These are phyloP conservation scores for Hemaris fuciformis DNA, from an alignment of 2,888 invertebrate species.

Conservation along the genomic window DNA sequence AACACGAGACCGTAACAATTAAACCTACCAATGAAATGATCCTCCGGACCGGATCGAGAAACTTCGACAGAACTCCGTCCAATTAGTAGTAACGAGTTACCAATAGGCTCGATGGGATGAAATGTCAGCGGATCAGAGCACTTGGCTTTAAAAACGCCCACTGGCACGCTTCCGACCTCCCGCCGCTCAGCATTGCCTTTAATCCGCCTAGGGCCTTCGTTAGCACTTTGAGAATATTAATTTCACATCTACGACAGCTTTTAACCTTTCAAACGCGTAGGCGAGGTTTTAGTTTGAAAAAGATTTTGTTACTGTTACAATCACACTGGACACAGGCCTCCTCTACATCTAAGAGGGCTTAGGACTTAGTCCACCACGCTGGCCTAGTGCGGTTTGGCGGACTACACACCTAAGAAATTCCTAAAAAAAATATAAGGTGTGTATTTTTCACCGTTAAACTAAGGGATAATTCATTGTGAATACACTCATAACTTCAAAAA, in stretches of 20 bases:
- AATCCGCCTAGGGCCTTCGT: not conserved
- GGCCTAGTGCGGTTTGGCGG: too few species aligned
- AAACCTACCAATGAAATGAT: not conserved
- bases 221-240: not conserved
- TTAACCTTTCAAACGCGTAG: not conserved
- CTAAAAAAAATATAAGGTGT: too few species aligned
- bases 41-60: not conserved
- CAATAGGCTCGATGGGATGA: not conserved
- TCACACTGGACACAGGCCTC: too few species aligned
- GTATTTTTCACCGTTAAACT: too few species aligned
- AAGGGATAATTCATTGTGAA: too few species aligned
- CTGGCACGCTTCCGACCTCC: not conserved
- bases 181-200: not conserved
- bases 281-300: not conserved
- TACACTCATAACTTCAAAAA: too few species aligned
- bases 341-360: too few species aligned
- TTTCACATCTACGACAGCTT: not conserved
- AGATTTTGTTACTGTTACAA: too few species aligned
- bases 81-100: not conserved
- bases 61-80: not conserved
- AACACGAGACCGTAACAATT: not conserved
- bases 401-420: too few species aligned
- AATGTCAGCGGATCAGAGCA: not conserved
- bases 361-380: too few species aligned
- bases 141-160: not conserved